phyloP scores from a whole-genome alignment of 2,888 invertebrate species.

The Phrixothrix hirtus region DNA sequence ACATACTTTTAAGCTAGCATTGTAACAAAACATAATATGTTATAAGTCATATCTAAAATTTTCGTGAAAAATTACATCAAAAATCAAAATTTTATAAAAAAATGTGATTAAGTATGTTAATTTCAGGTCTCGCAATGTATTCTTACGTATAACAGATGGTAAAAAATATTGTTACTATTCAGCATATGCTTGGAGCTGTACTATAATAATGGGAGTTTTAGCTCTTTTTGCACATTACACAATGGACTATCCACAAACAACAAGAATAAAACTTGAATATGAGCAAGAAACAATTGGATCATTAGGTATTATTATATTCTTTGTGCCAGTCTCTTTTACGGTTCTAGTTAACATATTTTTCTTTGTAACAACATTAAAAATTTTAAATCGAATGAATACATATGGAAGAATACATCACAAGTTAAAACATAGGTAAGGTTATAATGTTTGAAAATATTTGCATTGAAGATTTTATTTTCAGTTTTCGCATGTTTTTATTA shows the following conservation, averaged over 20 bases:
- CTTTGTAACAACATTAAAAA: conserved; percentile 76
- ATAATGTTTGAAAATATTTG: conserved; percentile 1
- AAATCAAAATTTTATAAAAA: no score
- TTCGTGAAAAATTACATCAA: no score
- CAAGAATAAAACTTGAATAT: conserved; percentile 59
- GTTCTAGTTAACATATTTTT: conserved; percentile 79
- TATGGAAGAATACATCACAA: conserved; percentile 87
- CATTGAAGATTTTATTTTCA: conserved; percentile 54
- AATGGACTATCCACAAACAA: conserved; percentile 67
- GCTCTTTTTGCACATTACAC: conserved; percentile 83
- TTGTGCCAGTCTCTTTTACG: conserved; percentile 80
- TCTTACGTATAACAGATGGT: conserved; percentile 81
- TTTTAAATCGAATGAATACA: conserved; percentile 78
- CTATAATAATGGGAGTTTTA: conserved; percentile 69
- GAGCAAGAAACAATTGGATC: conserved; percentile 79
- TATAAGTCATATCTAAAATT: no score
- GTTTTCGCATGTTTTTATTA: conserved; percentile 79
- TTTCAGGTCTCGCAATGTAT: conserved; percentile 77
- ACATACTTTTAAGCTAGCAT: no score
- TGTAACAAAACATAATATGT: no score
- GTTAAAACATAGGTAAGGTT: conserved; percentile 75
- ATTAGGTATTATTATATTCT: conserved; percentile 81
- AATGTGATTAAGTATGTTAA: no score
- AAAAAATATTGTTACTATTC: conserved; percentile 88
- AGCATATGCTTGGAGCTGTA: conserved; percentile 77